Conservation (phyloP, 2,888 invertebrate species). For the Tricholauxania praeusta region DNA sequence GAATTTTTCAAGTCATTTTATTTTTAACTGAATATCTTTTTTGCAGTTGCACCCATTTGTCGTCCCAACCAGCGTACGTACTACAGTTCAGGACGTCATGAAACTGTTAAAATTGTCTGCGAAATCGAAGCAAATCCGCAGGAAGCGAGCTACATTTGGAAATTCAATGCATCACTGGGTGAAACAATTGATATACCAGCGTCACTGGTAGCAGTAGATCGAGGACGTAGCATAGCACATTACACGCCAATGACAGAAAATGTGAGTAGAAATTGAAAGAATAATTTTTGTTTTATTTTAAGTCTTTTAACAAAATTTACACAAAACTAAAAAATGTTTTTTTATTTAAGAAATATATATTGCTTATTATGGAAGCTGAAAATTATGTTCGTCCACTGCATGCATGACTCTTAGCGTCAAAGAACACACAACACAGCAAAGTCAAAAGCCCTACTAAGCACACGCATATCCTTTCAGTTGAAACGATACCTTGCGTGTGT, state of each 20-base stretch:
- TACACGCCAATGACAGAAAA: conserved; percentile 80
- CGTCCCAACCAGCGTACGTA: conserved; percentile 76
- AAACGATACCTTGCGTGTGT: conserved; percentile 1
- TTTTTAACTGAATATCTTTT: background rate
- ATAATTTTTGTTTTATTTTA: background rate
- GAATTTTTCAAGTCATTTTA: background rate
- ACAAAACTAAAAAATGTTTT: too few species aligned
- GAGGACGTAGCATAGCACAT: conserved; percentile 74
- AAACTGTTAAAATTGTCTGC: conserved; percentile 77
- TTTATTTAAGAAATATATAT: too few species aligned
- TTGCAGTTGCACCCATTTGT: conserved; percentile 79
- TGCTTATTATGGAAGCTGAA: too few species aligned
- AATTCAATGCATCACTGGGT: conserved; percentile 79
- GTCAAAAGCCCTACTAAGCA: too few species aligned
- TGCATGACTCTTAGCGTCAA: too few species aligned
- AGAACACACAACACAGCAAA: too few species aligned
- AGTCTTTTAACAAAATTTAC: too few species aligned
- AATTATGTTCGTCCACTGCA: too few species aligned
- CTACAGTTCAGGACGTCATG: conserved; percentile 80
- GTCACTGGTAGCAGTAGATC: conserved; percentile 73
- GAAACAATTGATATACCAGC: conserved; percentile 78
- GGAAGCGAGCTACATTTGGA: conserved; percentile 78
- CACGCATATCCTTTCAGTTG: too few species aligned
- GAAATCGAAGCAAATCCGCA: conserved; percentile 81
- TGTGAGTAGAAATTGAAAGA: conserved; percentile 59